Conservation (phyloP, 2,797 vertebrate species). For the Pangasius macronema region DNA sequence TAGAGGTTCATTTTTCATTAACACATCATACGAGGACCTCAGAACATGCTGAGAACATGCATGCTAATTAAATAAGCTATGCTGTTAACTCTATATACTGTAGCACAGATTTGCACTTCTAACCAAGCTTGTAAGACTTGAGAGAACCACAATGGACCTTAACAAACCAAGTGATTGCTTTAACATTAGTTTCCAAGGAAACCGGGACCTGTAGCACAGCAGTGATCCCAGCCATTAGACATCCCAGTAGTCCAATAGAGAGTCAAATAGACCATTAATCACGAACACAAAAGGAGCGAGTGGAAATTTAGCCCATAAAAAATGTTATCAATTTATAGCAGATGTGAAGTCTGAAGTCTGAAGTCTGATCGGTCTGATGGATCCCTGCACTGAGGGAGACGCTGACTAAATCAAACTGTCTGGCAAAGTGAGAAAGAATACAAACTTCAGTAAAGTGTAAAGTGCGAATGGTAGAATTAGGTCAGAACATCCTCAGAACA, state of each 20-base stretch:
- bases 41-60: neutral
- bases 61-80: neutral
- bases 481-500: neutral
- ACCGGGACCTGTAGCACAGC: neutral
- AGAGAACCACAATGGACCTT: neutral
- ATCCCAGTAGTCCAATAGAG: slow-evolving; percentile 17
- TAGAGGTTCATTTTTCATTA: neutral
- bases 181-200: slow-evolving; percentile 38
- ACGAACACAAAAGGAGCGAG: slow-evolving; percentile 8
- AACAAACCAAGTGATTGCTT: neutral
- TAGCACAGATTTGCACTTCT: neutral
- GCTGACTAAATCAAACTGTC: slow-evolving; percentile 36
- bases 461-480: neutral
- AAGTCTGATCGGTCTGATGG: slow-evolving; percentile 20
- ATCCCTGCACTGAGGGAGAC: slow-evolving; percentile 31
- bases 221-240: slow-evolving; percentile 18
- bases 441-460: neutral
- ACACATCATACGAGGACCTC: neutral
- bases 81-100: neutral
- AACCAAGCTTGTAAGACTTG: neutral
- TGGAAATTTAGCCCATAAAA: slow-evolving; percentile 17
- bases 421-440: slow-evolving; percentile 4
- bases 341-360: slow-evolving; percentile 18
- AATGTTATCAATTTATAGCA: neutral
- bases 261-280: slow-evolving; percentile 19